Base-by-base conservation (phyloP, 2,888 invertebrate genomes). In the Autographa gamma region DNA sequence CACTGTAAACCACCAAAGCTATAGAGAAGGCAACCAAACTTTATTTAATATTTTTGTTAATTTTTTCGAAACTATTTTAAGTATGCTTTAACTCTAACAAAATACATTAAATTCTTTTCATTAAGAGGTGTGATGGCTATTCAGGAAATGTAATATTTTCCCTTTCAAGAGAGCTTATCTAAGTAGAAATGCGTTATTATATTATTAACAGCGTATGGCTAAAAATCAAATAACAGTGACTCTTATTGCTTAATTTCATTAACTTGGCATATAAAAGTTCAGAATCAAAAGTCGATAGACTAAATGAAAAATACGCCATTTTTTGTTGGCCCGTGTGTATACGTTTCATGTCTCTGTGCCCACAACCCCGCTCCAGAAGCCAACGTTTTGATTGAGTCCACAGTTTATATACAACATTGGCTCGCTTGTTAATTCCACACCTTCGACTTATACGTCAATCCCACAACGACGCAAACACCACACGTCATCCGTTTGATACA, bases 371-470 rank as follows among this genome's bases (percentile, higher is more conserved):
- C 76, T 80, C 73, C 82, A 83, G 84, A 80, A 82, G 83, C 84
- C 68, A 84, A 77, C 84, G 79, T 83, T 83, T 82, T 83, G 83
- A 83, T 84, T 82, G 84, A 83, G 84, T 84, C 80, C 75, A 84
- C 75, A 80, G 76, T 84, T 82, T 84, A 84, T 84, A 82, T 82
- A 82, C 83, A 84, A 82, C 80, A 82, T 82, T 80, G 82, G 78
- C 83, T 85, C 78, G 82, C 82, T 80, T 85, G 86, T 85, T 86
- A 85, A 83, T 85, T 85, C 86, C 81, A 86, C 85, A 85, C 86
- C 85, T 85, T 85, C 81, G 71, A 84, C 78, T 86, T 61, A 14
- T 43, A 60, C 60, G 32, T 38, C 43, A 38, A 7, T 7, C 41
- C 41, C 58, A 71, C 32, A 81, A 77, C 48, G 72, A 59, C 69